phyloP scores from a whole-genome alignment of 2,888 invertebrate species.

The Pachydiplax longipennis region DNA sequence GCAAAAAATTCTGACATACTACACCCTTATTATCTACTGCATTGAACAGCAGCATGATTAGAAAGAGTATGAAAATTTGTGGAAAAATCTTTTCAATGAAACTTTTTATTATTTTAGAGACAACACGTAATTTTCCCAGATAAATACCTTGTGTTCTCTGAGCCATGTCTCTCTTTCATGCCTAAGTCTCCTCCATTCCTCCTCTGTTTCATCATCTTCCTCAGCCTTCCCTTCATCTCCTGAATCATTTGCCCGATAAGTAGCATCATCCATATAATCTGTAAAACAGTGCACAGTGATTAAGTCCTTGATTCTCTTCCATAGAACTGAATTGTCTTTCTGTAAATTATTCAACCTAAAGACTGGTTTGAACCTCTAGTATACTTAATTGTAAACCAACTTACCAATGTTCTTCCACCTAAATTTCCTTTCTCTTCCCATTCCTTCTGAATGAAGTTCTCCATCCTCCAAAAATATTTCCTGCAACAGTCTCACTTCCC shows the following conservation, averaged over 20 bases:
- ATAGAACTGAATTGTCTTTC: no score
- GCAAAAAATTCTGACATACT: no score
- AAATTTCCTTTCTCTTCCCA: constrained; percentile 81
- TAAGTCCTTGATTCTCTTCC: no score
- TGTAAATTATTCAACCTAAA: no score
- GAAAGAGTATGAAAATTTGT: no score
- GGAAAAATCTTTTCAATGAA: background rate
- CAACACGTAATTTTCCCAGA: constrained; percentile 52
- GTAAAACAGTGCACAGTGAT: background rate
- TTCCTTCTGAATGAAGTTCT: constrained; percentile 78
- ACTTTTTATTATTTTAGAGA: background rate
- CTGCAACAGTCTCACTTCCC: constrained; percentile 82
- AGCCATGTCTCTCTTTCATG: constrained; percentile 83
- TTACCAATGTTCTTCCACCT: constrained; percentile 83
- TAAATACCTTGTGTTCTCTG: constrained; percentile 64
- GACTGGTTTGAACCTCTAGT: background rate
- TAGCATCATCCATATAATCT: constrained; percentile 38
- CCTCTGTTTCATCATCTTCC: constrained; percentile 77
- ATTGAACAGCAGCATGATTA: no score
- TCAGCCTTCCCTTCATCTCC: constrained; percentile 64
- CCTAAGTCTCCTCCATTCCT: constrained; percentile 79
- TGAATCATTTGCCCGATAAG: constrained; percentile 11
- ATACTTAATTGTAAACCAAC: constrained; percentile 52
- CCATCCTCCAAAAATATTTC: constrained; percentile 90
- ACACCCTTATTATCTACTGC: no score